Evolutionary conservation across 2,888 invertebrate species (phyloP), one percentile per base, ranked within the genome.

Genomic region (Branchinecta sandiegonensis): DNA sequence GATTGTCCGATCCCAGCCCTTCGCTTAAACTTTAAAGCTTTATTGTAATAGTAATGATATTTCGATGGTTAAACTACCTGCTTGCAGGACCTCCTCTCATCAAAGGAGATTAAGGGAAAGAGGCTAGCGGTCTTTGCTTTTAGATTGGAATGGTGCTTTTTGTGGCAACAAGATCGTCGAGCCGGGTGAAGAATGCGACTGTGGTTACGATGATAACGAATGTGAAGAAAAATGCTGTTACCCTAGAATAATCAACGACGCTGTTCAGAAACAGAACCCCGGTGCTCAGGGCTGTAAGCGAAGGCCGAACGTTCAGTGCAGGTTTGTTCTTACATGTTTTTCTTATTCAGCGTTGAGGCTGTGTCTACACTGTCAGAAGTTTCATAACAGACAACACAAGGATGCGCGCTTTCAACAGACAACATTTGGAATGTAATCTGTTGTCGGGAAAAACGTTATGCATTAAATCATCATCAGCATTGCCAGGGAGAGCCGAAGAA

Each of bases 121-220:
- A 23, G 23, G 2, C 37, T 6, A n/a, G 46, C 46, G 23, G 7
- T 65, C 66, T 23, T 7, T 56, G n/a, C 14, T 56, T 56, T 56
- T 10, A 56, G 63, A 56, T 17, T 87, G 89, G 68, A 88, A 86
- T 71, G 94, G 93, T 70, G 94, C 97, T 47, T 99, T 97, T 85
- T 99, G 99, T 79, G 99, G 99, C 69, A 99, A 99, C 80, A 95
- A 95, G 80, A 94, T 99, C 75, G 94, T 94, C 0, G 99, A 99
- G 78, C 89, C 87, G 46, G 94, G 92, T 66, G 99, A 99, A 79
- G 92, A 97, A 79, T 99, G 99, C 77, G 99, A 99, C 78, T 94
- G 94, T 76, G 94, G 94, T 46, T 97, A 94, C 77, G 89, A 91
- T 74, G 87, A 89, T 71, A 86, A 87, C 13, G 96, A 97, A 76